Percentiles rank a stretch among this genome's conserved stretches.
phyloP scores from a whole-genome alignment of 1,140 invertebrate genomes.

The Chlorops oryzae region DNA sequence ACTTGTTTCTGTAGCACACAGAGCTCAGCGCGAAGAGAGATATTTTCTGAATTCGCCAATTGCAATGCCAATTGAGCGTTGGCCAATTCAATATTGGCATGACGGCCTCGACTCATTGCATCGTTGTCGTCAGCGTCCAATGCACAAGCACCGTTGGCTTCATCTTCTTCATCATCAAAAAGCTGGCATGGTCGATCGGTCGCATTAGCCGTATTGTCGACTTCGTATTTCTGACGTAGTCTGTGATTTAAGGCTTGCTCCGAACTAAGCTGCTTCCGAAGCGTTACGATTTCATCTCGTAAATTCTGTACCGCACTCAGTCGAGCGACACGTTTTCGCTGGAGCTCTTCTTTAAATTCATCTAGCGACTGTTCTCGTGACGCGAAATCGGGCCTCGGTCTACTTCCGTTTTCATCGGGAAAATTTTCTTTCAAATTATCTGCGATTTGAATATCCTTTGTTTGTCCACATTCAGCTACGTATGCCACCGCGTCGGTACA shows the following conservation, averaged over 20 bases:
- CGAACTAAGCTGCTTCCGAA: conserved; percentile 51
- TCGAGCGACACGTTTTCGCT: conserved; percentile 53
- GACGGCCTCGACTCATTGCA: conserved; percentile 48
- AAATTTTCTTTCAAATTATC: no score
- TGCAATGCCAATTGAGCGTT: conserved; percentile 56
- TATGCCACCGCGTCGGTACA: no score
- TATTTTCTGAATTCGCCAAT: conserved; percentile 54
- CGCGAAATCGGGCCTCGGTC: conserved; percentile 4
- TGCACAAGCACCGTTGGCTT: background rate
- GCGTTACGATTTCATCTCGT: conserved; percentile 52
- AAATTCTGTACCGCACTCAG: conserved; percentile 54
- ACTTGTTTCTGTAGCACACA: conserved; percentile 59
- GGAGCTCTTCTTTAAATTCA: conserved; percentile 55
- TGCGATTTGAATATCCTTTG: no score
- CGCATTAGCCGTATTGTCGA: conserved; percentile 4
- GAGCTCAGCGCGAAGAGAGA: conserved; percentile 54
- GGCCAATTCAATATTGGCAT: conserved; percentile 53
- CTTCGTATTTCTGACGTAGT: conserved; percentile 33
- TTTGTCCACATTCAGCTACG: no score
- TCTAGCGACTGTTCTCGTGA: conserved; percentile 37
- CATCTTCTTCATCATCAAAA: background rate
- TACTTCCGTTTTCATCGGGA: conserved; percentile 12
- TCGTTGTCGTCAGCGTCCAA: conserved; percentile 44
- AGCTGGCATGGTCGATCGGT: background rate
- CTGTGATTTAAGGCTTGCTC: conserved; percentile 51